A percentile compares a stretch with the other conserved stretches of the same genome.
Evolutionary conservation across 1,140 invertebrate species (phyloP).

Genomic region (Steinernema feltiae): DNA sequence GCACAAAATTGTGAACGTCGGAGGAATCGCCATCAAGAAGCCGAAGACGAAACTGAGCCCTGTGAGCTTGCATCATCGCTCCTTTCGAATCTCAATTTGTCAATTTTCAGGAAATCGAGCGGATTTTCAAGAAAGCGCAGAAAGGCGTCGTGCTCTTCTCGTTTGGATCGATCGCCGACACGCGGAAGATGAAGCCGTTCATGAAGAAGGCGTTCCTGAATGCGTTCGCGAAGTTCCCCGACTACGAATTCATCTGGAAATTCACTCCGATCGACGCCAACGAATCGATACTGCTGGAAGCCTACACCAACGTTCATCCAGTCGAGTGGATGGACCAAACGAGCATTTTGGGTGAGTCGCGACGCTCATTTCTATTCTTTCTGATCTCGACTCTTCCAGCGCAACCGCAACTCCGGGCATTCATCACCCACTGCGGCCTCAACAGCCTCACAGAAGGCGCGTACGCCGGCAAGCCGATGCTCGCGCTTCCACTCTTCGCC

Average conservation of each 20-base stretch:
- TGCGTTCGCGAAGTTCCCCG: constrained; percentile 24
- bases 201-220: constrained; percentile 19
- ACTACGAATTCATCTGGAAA: constrained; percentile 32
- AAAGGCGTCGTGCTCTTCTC: constrained; percentile 17
- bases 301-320: constrained; percentile 18
- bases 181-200: not conserved
- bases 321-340: constrained; percentile 31
- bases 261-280: constrained; percentile 10
- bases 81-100: no score
- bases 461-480: constrained; percentile 43
- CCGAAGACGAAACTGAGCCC: not conserved
- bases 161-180: constrained; percentile 15
- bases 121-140: not conserved
- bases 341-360: constrained; percentile 26
- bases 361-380: not conserved
- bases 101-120: not conserved
- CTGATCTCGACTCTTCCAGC: constrained; percentile 24
- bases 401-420: constrained; percentile 32
- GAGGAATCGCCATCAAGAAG: constrained; percentile 5
- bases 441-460: constrained; percentile 45
- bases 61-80: no score
- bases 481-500: constrained; percentile 51
- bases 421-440: constrained; percentile 50
- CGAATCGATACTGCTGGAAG: constrained; percentile 7
- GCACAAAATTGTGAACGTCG: constrained; percentile 3